Evolutionary conservation across 2,113 vertebrate genomes (phyloP), one percentile per base, ranked within the genome.

Genomic region (Desmodus rotundus): DNA sequence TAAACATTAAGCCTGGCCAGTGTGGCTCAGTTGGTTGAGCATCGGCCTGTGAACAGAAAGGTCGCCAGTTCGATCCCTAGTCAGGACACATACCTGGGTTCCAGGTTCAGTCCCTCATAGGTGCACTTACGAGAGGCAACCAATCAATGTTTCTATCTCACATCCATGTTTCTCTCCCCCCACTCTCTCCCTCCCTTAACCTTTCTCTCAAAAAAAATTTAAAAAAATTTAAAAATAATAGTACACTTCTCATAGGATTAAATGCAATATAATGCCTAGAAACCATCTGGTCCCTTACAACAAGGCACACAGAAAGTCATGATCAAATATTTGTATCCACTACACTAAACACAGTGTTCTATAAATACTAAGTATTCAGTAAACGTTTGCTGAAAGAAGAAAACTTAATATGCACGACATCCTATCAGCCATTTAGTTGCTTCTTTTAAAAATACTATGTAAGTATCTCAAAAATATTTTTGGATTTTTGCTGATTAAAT

Each of bases 351-450:
- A 58, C 82, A 84, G 41, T 73, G 84, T 58, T 33, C 73, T 80
- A 6, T 4, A 93, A 22, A 93, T 3, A 58, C 19, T 47, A 91
- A 58, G 45, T 72, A 93, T 33, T 92, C 47, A 88, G 58, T 61
- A 87, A 87, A 84, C 56, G 77, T 81, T 81, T 89, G 92, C 72
- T 93, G 67, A 96, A 84, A n/a, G 33, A 92, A 87, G 78, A 91
- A 94, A 97, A 96, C 77, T 68, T 61, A 93, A 92, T 70, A 77
- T 92, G 67, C n/a, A 83, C 45, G n/a, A 89, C 20, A 78, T 54
- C 38, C 38, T 81, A 81, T 9, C 88, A 88, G 61, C 15, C 67
- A 88, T 91, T 91, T 77, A 93, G 89, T 9, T 74, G 91, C 26
- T 89, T 93, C 72, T 73, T 91, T 94, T 89, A 31, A 81, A 94